Conservation (phyloP, 2,797 vertebrate genomes). For the Mareca strepera region DNA sequence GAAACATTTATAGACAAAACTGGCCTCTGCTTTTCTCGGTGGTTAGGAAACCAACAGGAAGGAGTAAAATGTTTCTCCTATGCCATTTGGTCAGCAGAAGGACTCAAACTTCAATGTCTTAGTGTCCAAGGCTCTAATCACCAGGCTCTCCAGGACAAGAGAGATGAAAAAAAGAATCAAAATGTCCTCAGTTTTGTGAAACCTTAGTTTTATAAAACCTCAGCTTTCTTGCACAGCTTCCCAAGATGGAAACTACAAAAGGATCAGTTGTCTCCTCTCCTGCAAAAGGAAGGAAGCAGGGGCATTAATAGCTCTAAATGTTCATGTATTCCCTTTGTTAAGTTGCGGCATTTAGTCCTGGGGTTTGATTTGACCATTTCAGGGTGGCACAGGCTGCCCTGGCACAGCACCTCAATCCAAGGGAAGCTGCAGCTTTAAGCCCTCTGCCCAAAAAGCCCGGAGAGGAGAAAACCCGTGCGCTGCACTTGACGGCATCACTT, state of each 20-base stretch:
- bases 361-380: fast-evolving
- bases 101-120: not conserved
- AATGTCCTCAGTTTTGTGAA: not conserved
- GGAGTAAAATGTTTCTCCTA: not conserved
- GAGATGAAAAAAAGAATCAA: fast-evolving
- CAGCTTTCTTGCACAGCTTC: not conserved
- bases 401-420: not conserved
- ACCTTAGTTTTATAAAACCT: not conserved
- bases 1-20: not conserved
- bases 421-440: not conserved
- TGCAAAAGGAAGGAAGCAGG: not conserved
- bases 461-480: not conserved
- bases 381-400: not conserved
- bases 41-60: not conserved
- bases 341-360: not conserved
- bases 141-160: not conserved
- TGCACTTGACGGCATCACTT: not conserved
- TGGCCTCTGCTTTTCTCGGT: not conserved
- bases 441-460: not conserved
- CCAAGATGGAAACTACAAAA: not conserved
- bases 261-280: not conserved
- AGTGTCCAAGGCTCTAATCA: not conserved
- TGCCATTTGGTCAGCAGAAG: not conserved
- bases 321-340: not conserved
- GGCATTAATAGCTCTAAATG: not conserved